A percentile compares a stretch with the other conserved stretches of the same genome.
Conservation (phyloP, 1,140 invertebrate species). For the Araneus ventricosus region DNA sequence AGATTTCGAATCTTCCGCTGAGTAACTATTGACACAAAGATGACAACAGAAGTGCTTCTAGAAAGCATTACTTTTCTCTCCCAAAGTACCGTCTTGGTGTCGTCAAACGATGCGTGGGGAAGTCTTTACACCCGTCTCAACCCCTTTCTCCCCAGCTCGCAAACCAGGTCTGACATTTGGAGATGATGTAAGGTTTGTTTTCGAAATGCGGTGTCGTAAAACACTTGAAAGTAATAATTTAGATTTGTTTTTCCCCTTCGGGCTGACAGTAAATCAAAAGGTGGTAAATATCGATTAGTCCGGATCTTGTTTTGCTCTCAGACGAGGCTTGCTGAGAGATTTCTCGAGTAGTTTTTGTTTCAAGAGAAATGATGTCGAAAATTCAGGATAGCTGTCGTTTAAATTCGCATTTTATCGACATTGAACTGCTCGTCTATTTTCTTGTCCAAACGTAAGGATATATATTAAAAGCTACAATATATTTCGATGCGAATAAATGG, state of each 20-base stretch:
- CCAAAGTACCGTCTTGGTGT: neutral
- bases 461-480: no score
- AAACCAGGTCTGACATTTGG: neutral
- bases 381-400: no score
- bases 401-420: no score
- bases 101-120: neutral
- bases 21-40: slow-evolving; percentile 57
- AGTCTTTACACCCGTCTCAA: neutral
- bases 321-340: neutral
- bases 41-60: slow-evolving; percentile 18
- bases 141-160: neutral
- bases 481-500: no score
- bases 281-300: neutral
- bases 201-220: neutral
- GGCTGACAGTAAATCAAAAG: slow-evolving; percentile 12
- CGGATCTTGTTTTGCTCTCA: neutral
- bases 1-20: slow-evolving; percentile 54
- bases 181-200: slow-evolving; percentile 42
- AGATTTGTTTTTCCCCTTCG: neutral
- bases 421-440: no score
- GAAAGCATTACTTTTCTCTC: slow-evolving; percentile 47
- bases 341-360: no score
- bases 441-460: no score
- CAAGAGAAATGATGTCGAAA: no score
- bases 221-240: neutral